Percentiles rank a stretch among this genome's conserved stretches.
These are phyloP conservation scores for Austrolebias charrua DNA, from an alignment of 2,797 vertebrate genomes.

Conservation along the genomic window DNA sequence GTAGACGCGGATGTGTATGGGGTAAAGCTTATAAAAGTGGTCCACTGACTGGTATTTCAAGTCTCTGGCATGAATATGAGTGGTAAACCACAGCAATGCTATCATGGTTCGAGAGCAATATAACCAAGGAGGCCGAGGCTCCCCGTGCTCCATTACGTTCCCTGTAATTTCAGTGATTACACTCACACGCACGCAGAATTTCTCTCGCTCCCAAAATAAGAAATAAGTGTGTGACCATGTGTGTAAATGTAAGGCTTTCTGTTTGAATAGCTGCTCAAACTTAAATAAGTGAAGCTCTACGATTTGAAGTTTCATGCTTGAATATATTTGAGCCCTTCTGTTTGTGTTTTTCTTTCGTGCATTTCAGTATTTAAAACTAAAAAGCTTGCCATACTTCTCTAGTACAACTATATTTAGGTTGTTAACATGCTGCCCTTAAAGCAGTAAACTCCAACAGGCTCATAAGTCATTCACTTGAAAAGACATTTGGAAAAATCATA, in stretches of 20 bases:
- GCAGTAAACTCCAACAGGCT: constrained; percentile 14
- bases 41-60: constrained; percentile 76
- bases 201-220: constrained; percentile 66
- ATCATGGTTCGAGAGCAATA: constrained; percentile 76
- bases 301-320: constrained; percentile 41
- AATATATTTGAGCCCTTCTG: constrained; percentile 36
- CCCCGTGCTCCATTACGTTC: constrained; percentile 71
- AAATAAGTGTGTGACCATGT: constrained; percentile 62
- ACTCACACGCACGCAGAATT: constrained; percentile 55
- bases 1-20: constrained; percentile 64
- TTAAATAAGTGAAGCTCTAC: constrained; percentile 52
- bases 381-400: constrained; percentile 22
- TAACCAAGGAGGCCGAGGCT: constrained; percentile 72
- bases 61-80: constrained; percentile 73
- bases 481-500: constrained; percentile 29
- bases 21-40: constrained; percentile 72
- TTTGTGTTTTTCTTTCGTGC: constrained; percentile 21
- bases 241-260: constrained; percentile 59
- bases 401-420: constrained; percentile 12
- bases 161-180: constrained; percentile 80
- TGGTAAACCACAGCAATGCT: constrained; percentile 81
- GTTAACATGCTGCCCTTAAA: constrained; percentile 37
- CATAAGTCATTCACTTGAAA: constrained; percentile 34
- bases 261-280: constrained; percentile 56
- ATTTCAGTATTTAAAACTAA: constrained; percentile 15